Percentiles rank a stretch among this genome's conserved stretches.
Evolutionary conservation across 2,113 vertebrate genomes (phyloP).

Genomic region (Charina bottae): DNA sequence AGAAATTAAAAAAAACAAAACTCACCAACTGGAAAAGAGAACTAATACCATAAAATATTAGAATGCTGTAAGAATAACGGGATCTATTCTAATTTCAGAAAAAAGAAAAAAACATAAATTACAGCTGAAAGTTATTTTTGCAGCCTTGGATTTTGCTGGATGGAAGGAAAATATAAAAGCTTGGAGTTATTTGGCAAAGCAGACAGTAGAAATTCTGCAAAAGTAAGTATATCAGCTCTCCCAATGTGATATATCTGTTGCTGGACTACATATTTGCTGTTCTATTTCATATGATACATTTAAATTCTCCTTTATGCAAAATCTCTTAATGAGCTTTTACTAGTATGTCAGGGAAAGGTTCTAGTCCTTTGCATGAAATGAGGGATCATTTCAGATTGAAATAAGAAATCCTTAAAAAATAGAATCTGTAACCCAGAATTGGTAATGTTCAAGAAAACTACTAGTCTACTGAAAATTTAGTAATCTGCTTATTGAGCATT

Average conservation of each 20-base stretch:
- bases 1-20: background rate
- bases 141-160: conserved; percentile 84
- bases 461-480: background rate
- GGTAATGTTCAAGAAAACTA: background rate
- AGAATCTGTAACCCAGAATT: background rate
- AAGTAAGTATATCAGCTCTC: conserved; percentile 64
- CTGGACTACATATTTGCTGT: background rate
- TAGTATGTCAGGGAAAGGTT: background rate
- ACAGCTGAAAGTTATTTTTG: conserved; percentile 80
- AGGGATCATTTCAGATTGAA: background rate
- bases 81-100: conserved; percentile 68
- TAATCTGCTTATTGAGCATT: background rate
- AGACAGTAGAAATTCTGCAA: conserved; percentile 70
- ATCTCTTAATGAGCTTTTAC: background rate
- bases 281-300: no score
- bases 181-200: conserved; percentile 80
- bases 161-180: conserved; percentile 81
- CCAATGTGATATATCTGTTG: rapidly evolving
- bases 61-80: conserved; percentile 11
- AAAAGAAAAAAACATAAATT: conserved; percentile 65
- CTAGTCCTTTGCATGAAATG: background rate
- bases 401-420: background rate
- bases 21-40: background rate
- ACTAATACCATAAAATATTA: no score
- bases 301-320: background rate